A percentile compares a stretch with the other conserved stretches of the same genome.
Conservation (phyloP, 2,797 vertebrate genomes). For the Vespertilio murinus region DNA sequence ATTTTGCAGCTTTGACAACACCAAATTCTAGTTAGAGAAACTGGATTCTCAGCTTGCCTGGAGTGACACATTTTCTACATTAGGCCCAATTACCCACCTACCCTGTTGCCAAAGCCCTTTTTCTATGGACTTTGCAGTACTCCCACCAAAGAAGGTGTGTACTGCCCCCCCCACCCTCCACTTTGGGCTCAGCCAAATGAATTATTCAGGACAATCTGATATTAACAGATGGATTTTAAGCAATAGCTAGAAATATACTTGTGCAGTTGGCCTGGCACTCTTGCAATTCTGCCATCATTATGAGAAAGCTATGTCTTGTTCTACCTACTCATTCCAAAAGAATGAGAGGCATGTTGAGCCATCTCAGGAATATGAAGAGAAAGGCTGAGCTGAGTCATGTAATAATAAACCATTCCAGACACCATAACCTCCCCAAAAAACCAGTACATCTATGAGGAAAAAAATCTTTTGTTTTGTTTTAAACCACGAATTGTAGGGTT, state of each 20-base stretch:
- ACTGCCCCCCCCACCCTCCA: too few species aligned
- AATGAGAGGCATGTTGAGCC: not conserved
- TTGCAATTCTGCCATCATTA: not conserved
- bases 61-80: not conserved
- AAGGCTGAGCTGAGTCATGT: not conserved
- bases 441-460: not conserved
- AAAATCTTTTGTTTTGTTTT: not conserved
- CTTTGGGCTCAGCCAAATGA: not conserved
- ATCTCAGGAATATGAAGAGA: not conserved
- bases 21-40: not conserved
- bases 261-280: not conserved
- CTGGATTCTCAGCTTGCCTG: not conserved
- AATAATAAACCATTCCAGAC: not conserved
- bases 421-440: not conserved
- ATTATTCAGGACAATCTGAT: not conserved
- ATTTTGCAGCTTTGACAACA: not conserved
- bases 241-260: not conserved
- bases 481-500: not conserved
- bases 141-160: not conserved
- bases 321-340: not conserved
- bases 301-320: not conserved
- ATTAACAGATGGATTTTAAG: not conserved
- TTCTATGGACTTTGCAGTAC: not conserved
- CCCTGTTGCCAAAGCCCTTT: not conserved
- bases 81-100: not conserved